A percentile compares a stretch with the other conserved stretches of the same genome.
Evolutionary conservation across 1,140 invertebrate species (phyloP).

Genomic region (Trissolcus basalis): DNA sequence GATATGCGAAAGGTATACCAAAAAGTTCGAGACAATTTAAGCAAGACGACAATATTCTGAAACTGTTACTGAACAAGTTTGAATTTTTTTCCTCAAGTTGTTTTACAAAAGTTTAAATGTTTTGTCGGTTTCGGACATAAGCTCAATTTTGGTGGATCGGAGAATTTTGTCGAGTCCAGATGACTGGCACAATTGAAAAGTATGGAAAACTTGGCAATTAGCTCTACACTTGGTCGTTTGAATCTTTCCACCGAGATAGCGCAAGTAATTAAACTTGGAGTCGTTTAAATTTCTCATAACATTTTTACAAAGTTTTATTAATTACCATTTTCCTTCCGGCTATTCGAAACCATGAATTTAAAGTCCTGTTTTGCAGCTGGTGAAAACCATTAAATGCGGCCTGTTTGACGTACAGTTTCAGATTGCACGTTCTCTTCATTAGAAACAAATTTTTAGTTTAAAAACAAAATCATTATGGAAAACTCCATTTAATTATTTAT

Average conservation of each 20-base stretch:
- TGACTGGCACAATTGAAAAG: slow-evolving; percentile 17
- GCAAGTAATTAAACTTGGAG: slow-evolving; percentile 67
- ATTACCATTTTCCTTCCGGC: slow-evolving; percentile 45
- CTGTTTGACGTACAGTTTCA: not conserved
- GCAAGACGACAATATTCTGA: slow-evolving; percentile 13
- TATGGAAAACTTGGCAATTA: slow-evolving; percentile 72
- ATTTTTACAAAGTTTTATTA: slow-evolving; percentile 71
- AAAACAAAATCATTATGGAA: no score
- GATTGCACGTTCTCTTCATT: not conserved
- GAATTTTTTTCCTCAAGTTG: slow-evolving; percentile 22
- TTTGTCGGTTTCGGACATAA: slow-evolving; percentile 19
- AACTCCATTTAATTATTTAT: no score
- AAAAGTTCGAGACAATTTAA: not conserved
- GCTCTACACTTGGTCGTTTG: slow-evolving; percentile 36
- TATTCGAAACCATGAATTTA: slow-evolving; percentile 31
- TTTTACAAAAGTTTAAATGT: slow-evolving; percentile 24
- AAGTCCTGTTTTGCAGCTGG: slow-evolving; percentile 15
- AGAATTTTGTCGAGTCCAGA: slow-evolving; percentile 10
- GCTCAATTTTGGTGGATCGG: slow-evolving; percentile 26
- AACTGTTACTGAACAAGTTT: slow-evolving; percentile 5
- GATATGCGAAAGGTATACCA: no score
- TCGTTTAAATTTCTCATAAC: slow-evolving; percentile 72
- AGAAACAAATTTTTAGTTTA: no score
- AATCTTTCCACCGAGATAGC: slow-evolving; percentile 44
- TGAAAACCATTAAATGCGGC: not conserved